A percentile compares a stretch with the other conserved stretches of the same genome.
Conservation (phyloP, 2,797 vertebrate species). For the Rhinogobio ventralis region DNA sequence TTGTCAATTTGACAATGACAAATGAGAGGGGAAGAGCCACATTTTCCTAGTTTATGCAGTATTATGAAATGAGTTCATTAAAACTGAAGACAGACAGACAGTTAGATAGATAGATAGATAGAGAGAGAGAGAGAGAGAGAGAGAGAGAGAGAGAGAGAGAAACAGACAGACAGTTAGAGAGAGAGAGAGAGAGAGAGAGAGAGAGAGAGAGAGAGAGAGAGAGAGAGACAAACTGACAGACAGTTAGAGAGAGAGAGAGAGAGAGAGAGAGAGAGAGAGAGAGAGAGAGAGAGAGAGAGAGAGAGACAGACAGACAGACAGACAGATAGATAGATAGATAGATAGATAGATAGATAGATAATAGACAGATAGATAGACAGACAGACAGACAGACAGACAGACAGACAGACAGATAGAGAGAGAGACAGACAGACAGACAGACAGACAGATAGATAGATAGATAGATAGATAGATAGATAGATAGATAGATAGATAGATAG, state of each 20-base stretch:
- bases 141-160: neutral
- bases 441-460: neutral
- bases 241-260: accelerated
- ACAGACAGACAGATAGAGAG: accelerated
- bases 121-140: accelerated
- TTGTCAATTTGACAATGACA: conserved; percentile 48
- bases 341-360: accelerated
- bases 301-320: neutral
- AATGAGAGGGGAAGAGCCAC: conserved; percentile 14
- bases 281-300: neutral
- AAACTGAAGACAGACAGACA: neutral
- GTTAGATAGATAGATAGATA: accelerated
- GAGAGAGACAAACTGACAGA: neutral
- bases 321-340: neutral
- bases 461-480: neutral
- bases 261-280: neutral
- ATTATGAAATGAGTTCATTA: neutral
- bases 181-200: accelerated
- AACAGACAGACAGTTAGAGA: no score
- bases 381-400: accelerated
- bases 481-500: neutral
- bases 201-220: accelerated
- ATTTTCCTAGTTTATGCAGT: neutral
- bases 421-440: neutral
- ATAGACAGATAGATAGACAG: neutral